Conservation (phyloP, 2,113 vertebrate genomes). For the Geothlypis trichas region DNA sequence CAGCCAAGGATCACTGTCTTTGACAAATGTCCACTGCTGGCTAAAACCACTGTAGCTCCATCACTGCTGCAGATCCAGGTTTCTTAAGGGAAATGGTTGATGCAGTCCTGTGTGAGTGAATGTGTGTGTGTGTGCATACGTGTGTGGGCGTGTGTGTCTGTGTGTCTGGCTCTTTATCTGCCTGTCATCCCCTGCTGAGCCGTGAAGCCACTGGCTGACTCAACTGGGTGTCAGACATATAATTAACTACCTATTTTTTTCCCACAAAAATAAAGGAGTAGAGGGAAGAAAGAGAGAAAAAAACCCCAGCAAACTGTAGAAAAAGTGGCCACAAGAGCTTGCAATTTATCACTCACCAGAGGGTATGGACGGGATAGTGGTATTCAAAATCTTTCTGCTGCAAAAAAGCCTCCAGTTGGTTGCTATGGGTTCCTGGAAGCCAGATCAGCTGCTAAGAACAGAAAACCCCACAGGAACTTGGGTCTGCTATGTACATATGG, state of each 20-base stretch:
- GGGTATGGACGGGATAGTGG: not conserved
- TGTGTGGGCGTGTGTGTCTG: not conserved
- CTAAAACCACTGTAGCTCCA: not conserved
- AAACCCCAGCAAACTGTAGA: not conserved
- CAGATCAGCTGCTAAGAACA: not conserved
- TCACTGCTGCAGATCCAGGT: not conserved
- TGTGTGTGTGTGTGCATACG: fast-evolving
- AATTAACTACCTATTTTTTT: not conserved
- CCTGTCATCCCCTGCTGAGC: not conserved
- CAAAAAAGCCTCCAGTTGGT: not conserved
- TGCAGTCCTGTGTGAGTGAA: not conserved
- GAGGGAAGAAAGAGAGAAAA: not conserved
- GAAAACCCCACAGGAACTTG: not conserved
- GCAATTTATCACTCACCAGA: not conserved
- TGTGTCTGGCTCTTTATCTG: not conserved
- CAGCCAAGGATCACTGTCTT: not conserved
- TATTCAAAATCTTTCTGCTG: not conserved
- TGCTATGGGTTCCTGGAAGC: not conserved
- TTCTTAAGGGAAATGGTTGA: not conserved
- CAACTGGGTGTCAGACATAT: not conserved
- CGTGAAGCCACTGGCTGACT: slow-evolving; percentile 15
- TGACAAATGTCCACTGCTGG: fast-evolving
- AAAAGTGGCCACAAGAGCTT: not conserved
- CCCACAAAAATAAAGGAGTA: not conserved
- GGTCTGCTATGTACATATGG: not conserved